A percentile compares a stretch with the other conserved stretches of the same genome.
Evolutionary conservation across 1,140 invertebrate genomes (phyloP).

Genomic region (Theocolax elegans): DNA sequence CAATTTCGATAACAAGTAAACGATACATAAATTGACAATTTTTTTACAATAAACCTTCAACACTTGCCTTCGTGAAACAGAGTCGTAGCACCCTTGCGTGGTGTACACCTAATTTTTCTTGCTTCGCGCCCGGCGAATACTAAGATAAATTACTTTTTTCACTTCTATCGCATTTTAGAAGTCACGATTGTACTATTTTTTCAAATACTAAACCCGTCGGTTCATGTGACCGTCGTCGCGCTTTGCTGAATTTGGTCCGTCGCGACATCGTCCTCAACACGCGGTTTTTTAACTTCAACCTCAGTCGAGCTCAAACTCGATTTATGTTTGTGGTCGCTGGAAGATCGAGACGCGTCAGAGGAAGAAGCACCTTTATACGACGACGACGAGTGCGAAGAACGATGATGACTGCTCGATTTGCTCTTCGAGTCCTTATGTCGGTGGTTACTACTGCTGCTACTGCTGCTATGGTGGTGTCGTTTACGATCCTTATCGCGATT

Average conservation of each 20-base stretch:
- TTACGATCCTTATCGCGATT: conserved; percentile 5
- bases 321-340: conserved; percentile 50
- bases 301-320: conserved; percentile 47
- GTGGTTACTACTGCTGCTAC: conserved; percentile 17
- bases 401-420: conserved; percentile 26
- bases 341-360: conserved; percentile 9
- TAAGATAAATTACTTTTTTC: conserved; percentile 42
- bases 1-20: conserved; percentile 1
- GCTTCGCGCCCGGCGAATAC: conserved; percentile 39
- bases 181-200: conserved; percentile 42
- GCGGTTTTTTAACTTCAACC: conserved; percentile 47
- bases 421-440: conserved; percentile 36
- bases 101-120: background rate
- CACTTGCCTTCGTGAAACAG: conserved; percentile 14
- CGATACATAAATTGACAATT: conserved; percentile 14
- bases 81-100: background rate
- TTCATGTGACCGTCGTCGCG: conserved; percentile 37
- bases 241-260: conserved; percentile 30
- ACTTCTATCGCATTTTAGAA: conserved; percentile 33
- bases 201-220: conserved; percentile 35
- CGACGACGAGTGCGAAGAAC: conserved; percentile 44
- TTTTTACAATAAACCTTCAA: conserved; percentile 16
- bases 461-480: conserved; percentile 34
- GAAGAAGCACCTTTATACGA: conserved; percentile 47
- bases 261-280: conserved; percentile 41